These are phyloP conservation scores for Poeciliopsis presidionis DNA, from an alignment of 2,797 vertebrate genomes.

Conservation along the genomic window DNA sequence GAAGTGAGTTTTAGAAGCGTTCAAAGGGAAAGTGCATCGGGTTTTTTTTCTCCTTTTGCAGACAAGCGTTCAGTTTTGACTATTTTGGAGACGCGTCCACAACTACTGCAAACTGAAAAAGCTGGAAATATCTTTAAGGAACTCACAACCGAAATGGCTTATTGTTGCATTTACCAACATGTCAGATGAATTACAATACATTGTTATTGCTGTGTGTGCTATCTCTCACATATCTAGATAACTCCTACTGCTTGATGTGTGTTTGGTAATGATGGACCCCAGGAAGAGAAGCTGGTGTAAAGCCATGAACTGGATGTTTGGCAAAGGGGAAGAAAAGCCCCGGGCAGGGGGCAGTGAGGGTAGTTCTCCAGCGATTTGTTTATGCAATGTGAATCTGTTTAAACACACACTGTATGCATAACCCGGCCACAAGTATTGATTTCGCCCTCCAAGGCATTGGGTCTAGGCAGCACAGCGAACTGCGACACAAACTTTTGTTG, in stretches of 20 bases:
- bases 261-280: no score
- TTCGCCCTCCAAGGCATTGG: not conserved
- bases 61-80: not conserved
- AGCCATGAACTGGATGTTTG: not conserved
- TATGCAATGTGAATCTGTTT: not conserved
- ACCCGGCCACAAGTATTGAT: not conserved
- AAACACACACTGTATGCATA: not conserved
- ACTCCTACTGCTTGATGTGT: no score
- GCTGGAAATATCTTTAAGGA: no score
- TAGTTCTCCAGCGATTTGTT: not conserved
- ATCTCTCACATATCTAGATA: no score
- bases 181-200: no score
- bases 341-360: no score
- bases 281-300: no score
- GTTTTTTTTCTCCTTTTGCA: not conserved
- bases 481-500: not conserved
- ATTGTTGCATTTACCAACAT: no score
- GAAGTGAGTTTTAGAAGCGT: conserved; percentile 17
- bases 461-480: not conserved
- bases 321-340: not conserved
- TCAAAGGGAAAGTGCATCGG: conserved; percentile 18
- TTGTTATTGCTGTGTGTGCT: no score
- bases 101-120: not conserved
- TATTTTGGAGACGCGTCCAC: not conserved
- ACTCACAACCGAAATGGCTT: no score